phyloP scores from a whole-genome alignment of 2,113 vertebrate genomes.

The Amphilophus citrinellus region DNA sequence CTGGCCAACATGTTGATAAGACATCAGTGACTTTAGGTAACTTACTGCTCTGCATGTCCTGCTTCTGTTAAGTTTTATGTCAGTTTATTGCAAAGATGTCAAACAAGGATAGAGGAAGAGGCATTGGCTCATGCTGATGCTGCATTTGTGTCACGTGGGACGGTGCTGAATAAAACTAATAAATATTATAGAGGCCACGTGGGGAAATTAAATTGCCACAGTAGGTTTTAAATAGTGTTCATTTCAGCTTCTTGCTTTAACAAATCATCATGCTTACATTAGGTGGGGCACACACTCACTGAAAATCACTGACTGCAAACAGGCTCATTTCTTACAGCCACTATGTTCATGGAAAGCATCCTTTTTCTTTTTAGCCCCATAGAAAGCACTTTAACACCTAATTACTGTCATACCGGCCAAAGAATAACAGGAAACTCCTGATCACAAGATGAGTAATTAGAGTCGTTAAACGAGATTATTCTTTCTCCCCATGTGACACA shows the following conservation, averaged over 20 bases:
- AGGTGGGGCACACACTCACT: not conserved
- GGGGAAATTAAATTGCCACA: not conserved
- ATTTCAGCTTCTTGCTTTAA: not conserved
- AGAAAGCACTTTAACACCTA: not conserved
- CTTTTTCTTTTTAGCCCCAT: not conserved
- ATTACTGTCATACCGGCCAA: not conserved
- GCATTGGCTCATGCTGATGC: constrained; percentile 11
- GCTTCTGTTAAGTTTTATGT: not conserved
- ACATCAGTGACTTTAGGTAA: not conserved
- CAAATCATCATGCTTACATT: not conserved
- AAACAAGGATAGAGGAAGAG: not conserved
- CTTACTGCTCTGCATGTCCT: not conserved
- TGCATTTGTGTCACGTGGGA: constrained; percentile 39
- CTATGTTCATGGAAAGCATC: not conserved
- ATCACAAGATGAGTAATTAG: not conserved
- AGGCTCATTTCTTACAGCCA: not conserved
- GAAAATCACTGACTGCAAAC: not conserved
- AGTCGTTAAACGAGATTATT: not conserved
- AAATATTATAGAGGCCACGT: not conserved
- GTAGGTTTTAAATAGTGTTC: not conserved
- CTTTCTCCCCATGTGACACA: constrained; percentile 11
- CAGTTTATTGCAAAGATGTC: constrained; percentile 39
- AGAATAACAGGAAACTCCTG: not conserved
- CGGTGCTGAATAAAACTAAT: not conserved
- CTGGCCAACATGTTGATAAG: not conserved